Evolutionary conservation across 2,797 vertebrate species (phyloP), one percentile per base, ranked within the genome.

Genomic region (Pagetopsis macropterus): DNA sequence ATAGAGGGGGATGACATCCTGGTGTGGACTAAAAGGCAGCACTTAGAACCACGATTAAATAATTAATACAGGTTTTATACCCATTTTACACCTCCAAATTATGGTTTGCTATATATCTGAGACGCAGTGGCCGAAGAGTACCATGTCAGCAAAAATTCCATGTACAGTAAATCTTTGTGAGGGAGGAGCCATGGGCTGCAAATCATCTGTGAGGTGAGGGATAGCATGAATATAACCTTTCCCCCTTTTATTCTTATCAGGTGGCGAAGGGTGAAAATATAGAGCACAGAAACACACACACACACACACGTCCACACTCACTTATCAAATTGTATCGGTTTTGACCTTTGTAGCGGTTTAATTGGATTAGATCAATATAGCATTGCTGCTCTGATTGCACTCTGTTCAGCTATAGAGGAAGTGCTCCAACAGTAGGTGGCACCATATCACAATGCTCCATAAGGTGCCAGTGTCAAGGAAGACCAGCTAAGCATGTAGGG

Each of bases 41-140:
- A 94, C 92, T 94, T 93, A 94, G 90, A 86, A 83, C 84, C 60
- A 64, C 49, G 82, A 89, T 93, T 90, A 92, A 94, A 94, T 94
- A 94, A 95, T 95, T 94, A 94, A 95, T 92, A 91, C 57, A 75
- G 86, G 88, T 92, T 95, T 95, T 94, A 95, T 91, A 88, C 82
- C 91, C 90, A 89, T 93, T 91, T 92, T 88, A 93, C 88, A 91
- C 89, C 85, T 85, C 77, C 86, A 92, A 94, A 94, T 94, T 88
- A 94, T 94, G 87, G 93, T 93, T 91, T 56, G 87, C 89, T 85
- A 87, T 93, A 93, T 92, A 94, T 94, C 82, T 89, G 85, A 84
- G 86, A 74, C 55, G 69, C 76, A 84, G 80, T 55, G 40, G 70
- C 82, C 60, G 75, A 73, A 68, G 80, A 81, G 78, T 68, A 84